Evolutionary conservation across 2,113 vertebrate genomes (phyloP).

Genomic region (Pseudonaja textilis): DNA sequence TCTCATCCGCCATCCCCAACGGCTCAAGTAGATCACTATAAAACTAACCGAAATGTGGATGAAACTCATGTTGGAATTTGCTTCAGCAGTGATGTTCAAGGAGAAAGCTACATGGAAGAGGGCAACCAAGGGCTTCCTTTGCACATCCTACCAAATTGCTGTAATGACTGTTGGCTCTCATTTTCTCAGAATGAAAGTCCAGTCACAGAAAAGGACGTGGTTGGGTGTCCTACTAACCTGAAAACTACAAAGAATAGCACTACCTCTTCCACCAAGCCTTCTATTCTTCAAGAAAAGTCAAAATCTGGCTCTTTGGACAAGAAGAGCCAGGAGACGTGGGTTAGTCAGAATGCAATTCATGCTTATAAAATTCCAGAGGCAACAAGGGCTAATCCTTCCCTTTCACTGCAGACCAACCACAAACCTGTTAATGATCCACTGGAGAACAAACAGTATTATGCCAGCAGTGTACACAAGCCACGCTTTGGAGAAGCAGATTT

Average conservation of each 20-base stretch:
- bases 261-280: constrained; percentile 55
- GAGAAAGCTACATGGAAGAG: constrained; percentile 3
- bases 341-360: constrained; percentile 44
- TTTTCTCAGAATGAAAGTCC: constrained; percentile 11
- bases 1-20: constrained; percentile 64
- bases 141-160: constrained; percentile 41
- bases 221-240: constrained; percentile 23
- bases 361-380: constrained; percentile 51
- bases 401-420: constrained; percentile 30
- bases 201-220: background rate
- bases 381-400: constrained; percentile 45
- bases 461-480: background rate
- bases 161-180: constrained; percentile 45
- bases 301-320: constrained; percentile 27
- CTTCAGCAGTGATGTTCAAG: background rate
- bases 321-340: constrained; percentile 48
- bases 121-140: constrained; percentile 10
- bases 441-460: constrained; percentile 33
- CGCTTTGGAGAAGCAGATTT: constrained; percentile 13
- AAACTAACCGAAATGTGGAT: constrained; percentile 64
- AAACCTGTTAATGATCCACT: constrained; percentile 31
- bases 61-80: constrained; percentile 42
- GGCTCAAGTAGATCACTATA: constrained; percentile 60
- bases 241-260: constrained; percentile 51
- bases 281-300: constrained; percentile 67